phyloP scores from a whole-genome alignment of 2,797 vertebrate species.

The Anguilla pacifica region DNA sequence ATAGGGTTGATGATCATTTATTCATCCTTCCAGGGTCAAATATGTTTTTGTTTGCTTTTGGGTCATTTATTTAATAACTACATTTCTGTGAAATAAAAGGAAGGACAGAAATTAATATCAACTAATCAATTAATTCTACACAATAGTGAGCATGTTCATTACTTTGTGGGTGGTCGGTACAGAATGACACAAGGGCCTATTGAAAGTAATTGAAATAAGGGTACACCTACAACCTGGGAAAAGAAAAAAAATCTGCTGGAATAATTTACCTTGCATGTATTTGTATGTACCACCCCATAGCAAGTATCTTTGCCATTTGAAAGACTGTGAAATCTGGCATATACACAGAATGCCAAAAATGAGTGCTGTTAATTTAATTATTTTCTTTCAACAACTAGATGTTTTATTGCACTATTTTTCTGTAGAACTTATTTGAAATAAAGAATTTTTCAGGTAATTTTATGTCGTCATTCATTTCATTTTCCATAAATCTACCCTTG shows the following conservation, averaged over 20 bases:
- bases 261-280: not conserved
- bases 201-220: not conserved
- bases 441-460: not conserved
- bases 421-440: not conserved
- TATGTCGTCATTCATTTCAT: not conserved
- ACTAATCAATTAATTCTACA: not conserved
- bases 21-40: not conserved
- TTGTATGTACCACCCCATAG: not conserved
- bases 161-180: not conserved
- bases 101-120: not conserved
- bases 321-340: not conserved
- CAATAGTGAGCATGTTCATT: not conserved
- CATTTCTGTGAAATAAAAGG: not conserved
- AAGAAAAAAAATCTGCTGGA: not conserved
- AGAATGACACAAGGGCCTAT: too few species aligned
- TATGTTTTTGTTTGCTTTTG: not conserved
- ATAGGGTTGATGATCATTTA: not conserved
- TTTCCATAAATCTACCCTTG: not conserved
- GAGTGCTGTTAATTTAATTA: not conserved
- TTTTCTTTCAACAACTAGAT: not conserved
- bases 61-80: not conserved
- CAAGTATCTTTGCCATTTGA: not conserved
- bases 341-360: not conserved
- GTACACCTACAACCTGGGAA: not conserved
- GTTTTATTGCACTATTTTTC: not conserved